Conservation (phyloP, 2,113 vertebrate genomes). For the Poicephalus gulielmi region DNA sequence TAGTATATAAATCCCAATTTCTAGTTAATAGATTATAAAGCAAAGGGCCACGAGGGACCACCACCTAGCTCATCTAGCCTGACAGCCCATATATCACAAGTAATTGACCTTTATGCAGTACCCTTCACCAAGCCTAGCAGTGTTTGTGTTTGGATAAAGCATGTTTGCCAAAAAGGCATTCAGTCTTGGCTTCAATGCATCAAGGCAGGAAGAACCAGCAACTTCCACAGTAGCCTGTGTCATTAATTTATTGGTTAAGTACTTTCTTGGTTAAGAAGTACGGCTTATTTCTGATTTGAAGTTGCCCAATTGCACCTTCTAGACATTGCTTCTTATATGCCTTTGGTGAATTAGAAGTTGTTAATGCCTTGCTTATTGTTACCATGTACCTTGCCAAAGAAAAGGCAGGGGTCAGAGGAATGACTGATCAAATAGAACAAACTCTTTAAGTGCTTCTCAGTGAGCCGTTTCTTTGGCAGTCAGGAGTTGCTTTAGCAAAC, state of each 20-base stretch:
- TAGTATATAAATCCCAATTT: neutral
- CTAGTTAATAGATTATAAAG: conserved; percentile 34
- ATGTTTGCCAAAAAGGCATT: conserved; percentile 14
- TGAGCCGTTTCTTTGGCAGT: neutral
- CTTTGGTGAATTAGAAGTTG: neutral
- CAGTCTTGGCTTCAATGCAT: neutral
- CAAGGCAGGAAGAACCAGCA: neutral
- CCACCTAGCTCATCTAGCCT: conserved; percentile 8
- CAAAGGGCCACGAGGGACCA: neutral
- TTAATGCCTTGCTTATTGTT: neutral
- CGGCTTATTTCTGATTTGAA: neutral
- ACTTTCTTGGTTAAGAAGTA: neutral
- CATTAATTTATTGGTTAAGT: neutral
- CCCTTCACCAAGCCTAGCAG: neutral
- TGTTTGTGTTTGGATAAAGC: conserved; percentile 1
- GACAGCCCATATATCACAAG: neutral
- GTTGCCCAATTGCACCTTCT: neutral
- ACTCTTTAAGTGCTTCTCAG: neutral
- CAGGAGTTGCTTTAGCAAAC: neutral
- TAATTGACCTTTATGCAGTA: neutral
- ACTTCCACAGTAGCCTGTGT: neutral
- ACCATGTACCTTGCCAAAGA: neutral
- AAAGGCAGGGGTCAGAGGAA: neutral
- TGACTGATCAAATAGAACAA: neutral
- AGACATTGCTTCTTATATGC: neutral